phyloP scores from a whole-genome alignment of 1,140 invertebrate genomes.

The Pantala flavescens region DNA sequence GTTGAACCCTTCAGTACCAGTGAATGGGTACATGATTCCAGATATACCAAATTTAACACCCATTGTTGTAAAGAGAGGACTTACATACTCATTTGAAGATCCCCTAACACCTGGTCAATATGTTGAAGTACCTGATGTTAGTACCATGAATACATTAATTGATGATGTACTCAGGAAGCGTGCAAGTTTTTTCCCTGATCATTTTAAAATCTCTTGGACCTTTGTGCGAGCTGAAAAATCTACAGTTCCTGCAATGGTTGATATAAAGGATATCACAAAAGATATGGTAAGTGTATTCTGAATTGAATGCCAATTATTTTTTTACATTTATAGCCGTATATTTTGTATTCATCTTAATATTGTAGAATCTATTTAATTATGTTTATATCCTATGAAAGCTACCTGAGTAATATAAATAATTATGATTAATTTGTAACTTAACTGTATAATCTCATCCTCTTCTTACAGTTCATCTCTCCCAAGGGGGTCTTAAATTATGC shows the following conservation, averaged over 20 bases:
- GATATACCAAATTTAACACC: background rate
- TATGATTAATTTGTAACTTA: no score
- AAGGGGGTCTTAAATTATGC: no score
- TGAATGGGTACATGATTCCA: background rate
- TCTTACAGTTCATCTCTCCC: no score
- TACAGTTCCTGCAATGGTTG: background rate
- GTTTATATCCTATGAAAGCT: no score
- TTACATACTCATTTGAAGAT: background rate
- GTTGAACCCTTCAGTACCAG: background rate
- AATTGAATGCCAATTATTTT: background rate
- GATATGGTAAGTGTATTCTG: background rate
- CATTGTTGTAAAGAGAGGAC: background rate
- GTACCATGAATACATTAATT: background rate
- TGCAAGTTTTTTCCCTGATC: background rate
- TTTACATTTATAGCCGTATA: no score
- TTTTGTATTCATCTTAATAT: no score
- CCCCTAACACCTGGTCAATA: background rate
- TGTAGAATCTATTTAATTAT: no score
- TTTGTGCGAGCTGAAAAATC: background rate
- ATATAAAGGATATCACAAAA: background rate
- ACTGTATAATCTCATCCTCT: no score
- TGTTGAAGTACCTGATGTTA: background rate
- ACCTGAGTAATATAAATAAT: no score
- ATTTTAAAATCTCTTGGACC: background rate
- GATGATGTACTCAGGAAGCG: background rate